Evolutionary conservation across 2,888 invertebrate species (phyloP).

Genomic region (Yponomeuta cagnagella): DNA sequence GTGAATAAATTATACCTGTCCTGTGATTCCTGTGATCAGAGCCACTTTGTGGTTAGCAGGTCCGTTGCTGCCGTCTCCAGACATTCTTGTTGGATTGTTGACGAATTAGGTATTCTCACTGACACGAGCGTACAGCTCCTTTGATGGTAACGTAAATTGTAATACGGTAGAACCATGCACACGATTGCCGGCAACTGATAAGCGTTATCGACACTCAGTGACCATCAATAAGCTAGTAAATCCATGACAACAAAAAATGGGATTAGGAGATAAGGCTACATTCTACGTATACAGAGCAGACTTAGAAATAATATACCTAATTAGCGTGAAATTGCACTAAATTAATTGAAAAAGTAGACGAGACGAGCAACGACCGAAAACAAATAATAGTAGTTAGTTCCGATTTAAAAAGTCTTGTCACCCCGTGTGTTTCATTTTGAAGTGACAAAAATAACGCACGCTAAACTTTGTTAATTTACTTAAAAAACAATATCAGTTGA

Average conservation of each 20-base stretch:
- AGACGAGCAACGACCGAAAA: neutral
- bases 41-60: slow-evolving; percentile 80
- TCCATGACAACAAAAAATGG: neutral
- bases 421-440: too few relatives aligned
- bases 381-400: neutral
- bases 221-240: neutral
- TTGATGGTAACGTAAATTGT: neutral
- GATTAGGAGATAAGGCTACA: neutral
- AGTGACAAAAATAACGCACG: too few relatives aligned
- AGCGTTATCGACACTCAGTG: slow-evolving; percentile 29
- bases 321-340: neutral
- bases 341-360: neutral
- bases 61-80: slow-evolving; percentile 45
- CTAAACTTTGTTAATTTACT: too few relatives aligned
- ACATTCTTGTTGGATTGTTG: slow-evolving; percentile 36
- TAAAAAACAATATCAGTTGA: too few relatives aligned
- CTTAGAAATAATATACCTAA: neutral
- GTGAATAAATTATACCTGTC: slow-evolving; percentile 82
- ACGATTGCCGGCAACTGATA: slow-evolving; percentile 25
- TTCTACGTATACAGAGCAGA: neutral
- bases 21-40: slow-evolving; percentile 96
- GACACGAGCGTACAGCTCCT: neutral
- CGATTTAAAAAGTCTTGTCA: neutral
- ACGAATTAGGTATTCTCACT: neutral
- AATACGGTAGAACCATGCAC: neutral